Evolutionary conservation across 2,888 invertebrate species (phyloP).

Genomic region (Neoascia interrupta): DNA sequence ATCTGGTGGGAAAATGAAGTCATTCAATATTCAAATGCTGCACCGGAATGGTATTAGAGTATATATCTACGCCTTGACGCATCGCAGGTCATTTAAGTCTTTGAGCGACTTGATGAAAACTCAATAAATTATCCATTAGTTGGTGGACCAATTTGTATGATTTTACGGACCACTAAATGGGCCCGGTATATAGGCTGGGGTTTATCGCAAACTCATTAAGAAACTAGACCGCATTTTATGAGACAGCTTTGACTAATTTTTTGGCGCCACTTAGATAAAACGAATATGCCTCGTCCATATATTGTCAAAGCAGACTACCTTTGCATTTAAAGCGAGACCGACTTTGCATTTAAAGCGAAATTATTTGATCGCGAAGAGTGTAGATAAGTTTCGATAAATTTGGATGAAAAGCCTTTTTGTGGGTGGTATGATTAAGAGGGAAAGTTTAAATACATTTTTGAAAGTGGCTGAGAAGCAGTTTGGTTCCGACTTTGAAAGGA

Average conservation of each 20-base stretch:
- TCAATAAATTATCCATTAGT: constrained; percentile 17
- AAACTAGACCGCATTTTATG: constrained; percentile 29
- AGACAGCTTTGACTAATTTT: constrained; percentile 18
- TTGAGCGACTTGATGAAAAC: no score
- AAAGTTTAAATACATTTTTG: no score
- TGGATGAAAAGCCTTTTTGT: no score
- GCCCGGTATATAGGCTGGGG: background rate
- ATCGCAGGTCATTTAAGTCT: no score
- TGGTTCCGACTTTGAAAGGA: no score
- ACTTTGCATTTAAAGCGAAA: no score
- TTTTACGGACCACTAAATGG: background rate
- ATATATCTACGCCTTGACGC: background rate
- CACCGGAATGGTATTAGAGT: background rate
- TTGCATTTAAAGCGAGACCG: no score
- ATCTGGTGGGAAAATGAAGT: constrained; percentile 16
- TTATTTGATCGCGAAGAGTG: no score
- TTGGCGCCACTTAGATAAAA: constrained; percentile 25
- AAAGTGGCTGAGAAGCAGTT: no score
- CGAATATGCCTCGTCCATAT: background rate
- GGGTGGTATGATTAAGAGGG: no score
- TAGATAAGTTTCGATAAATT: no score
- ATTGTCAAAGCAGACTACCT: background rate
- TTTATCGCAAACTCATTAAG: constrained; percentile 22
- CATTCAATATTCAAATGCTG: constrained; percentile 22
- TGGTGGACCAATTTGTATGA: constrained; percentile 13